These are phyloP conservation scores for Drosophila meridionalis DNA, from an alignment of 2,888 invertebrate genomes.

Conservation along the genomic window DNA sequence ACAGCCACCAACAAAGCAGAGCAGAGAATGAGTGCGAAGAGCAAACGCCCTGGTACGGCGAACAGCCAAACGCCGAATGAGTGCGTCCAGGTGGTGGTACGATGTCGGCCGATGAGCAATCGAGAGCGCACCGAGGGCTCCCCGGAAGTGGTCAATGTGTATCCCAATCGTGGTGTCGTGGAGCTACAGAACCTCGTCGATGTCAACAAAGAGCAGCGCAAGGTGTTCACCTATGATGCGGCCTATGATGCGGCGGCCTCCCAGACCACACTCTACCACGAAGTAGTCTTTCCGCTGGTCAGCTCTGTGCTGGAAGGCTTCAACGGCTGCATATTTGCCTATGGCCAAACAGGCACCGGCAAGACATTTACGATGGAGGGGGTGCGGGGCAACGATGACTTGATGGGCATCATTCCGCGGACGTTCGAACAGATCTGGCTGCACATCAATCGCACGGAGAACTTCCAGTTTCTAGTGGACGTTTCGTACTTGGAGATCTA, in stretches of 20 bases:
- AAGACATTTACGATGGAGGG: constrained; percentile 91
- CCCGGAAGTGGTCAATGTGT: constrained; percentile 90
- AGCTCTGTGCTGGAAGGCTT: constrained; percentile 98
- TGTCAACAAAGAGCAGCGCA: constrained; percentile 90
- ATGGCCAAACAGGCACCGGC: constrained; percentile 99
- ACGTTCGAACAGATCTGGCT: constrained; percentile 99
- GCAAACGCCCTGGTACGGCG: constrained; percentile 80
- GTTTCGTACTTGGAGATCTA: constrained; percentile 99
- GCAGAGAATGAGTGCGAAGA: constrained; percentile 80
- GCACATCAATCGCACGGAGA: constrained; percentile 95
- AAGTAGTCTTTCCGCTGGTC: constrained; percentile 97
- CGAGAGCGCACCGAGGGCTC: constrained; percentile 89
- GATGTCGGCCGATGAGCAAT: constrained; percentile 97
- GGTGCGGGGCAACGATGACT: constrained; percentile 87
- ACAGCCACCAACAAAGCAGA: constrained; percentile 23
- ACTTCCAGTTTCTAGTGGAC: constrained; percentile 97
- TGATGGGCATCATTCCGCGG: constrained; percentile 94
- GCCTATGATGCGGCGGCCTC: constrained; percentile 95
- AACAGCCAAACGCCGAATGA: constrained; percentile 87
- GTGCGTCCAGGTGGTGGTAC: constrained; percentile 97
- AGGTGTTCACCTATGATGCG: constrained; percentile 98
- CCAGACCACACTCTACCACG: constrained; percentile 97
- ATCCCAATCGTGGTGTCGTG: constrained; percentile 94
- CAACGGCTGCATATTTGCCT: constrained; percentile 99
- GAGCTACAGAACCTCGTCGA: constrained; percentile 93